Percentiles rank a stretch among this genome's conserved stretches.
Evolutionary conservation across 2,888 invertebrate genomes (phyloP).

Genomic region (Noctua pronuba): DNA sequence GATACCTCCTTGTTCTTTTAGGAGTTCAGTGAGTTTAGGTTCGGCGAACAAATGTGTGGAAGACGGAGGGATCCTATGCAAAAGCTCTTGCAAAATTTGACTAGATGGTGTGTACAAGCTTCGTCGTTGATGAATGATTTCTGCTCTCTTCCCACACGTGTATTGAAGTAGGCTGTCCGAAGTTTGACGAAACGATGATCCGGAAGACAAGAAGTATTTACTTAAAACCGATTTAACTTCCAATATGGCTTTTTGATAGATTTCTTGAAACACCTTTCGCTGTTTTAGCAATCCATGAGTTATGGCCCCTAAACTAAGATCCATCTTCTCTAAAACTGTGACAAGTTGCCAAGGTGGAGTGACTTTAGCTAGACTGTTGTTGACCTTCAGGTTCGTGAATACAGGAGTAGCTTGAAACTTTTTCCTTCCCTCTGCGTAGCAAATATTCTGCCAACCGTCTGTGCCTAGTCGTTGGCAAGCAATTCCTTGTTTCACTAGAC

Average conservation of each 20-base stretch:
- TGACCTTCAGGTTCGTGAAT: conserved; percentile 19
- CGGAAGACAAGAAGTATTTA: conserved; percentile 14
- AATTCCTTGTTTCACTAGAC: conserved; percentile 21
- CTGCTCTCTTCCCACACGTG: conserved; percentile 16
- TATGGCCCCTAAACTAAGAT: conserved; percentile 16
- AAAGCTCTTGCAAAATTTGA: neutral
- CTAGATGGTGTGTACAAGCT: conserved; percentile 18
- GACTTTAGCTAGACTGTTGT: neutral
- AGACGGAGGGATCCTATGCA: conserved; percentile 25
- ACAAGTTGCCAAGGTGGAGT: conserved; percentile 16
- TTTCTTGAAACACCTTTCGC: conserved; percentile 27
- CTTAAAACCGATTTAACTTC: conserved; percentile 25
- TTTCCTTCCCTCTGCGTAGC: conserved; percentile 1
- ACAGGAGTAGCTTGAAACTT: conserved; percentile 18
- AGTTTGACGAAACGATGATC: conserved; percentile 22
- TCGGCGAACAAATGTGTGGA: conserved; percentile 28
- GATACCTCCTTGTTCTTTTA: conserved; percentile 16
- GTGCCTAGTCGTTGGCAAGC: conserved; percentile 30
- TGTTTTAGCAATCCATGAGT: conserved; percentile 30
- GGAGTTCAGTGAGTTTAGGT: conserved; percentile 3
- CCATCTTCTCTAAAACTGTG: conserved; percentile 13
- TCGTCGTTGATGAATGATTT: conserved; percentile 23
- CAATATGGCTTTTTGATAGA: conserved; percentile 20
- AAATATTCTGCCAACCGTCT: conserved; percentile 24
- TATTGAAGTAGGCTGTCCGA: conserved; percentile 14